Percentiles rank a stretch among this genome's conserved stretches.
phyloP scores from a whole-genome alignment of 2,888 invertebrate species.

The Leptarthrus brevirostris region DNA sequence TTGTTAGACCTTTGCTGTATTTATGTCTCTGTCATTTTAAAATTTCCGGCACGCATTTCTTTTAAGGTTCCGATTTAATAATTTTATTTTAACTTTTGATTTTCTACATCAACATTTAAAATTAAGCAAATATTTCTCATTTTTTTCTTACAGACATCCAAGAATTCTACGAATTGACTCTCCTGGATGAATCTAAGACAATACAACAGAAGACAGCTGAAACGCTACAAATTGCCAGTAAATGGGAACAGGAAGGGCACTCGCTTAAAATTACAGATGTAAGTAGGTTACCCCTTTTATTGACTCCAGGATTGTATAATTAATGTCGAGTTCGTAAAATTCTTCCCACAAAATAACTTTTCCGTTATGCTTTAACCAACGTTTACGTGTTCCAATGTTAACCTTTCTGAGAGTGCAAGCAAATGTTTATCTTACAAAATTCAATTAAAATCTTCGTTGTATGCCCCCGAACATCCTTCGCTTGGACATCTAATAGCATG shows the following conservation, averaged over 20 bases:
- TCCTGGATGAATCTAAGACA: slow-evolving; percentile 94
- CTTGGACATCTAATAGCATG: too few species aligned
- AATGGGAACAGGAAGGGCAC: slow-evolving; percentile 80
- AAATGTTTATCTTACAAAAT: slow-evolving; percentile 27
- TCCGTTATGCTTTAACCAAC: neutral
- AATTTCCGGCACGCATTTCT: too few species aligned
- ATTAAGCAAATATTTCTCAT: too few species aligned
- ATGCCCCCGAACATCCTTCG: neutral
- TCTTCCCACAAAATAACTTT: neutral
- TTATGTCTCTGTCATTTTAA: too few species aligned
- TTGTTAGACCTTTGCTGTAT: too few species aligned
- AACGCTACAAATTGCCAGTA: slow-evolving; percentile 93
- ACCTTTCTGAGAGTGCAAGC: neutral
- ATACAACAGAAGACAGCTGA: slow-evolving; percentile 96
- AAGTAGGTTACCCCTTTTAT: slow-evolving; percentile 57
- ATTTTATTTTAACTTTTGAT: too few species aligned
- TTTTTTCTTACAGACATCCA: slow-evolving; percentile 86
- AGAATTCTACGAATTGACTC: slow-evolving; percentile 97
- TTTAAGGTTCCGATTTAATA: too few species aligned
- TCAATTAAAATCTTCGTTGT: neutral
- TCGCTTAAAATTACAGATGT: slow-evolving; percentile 66
- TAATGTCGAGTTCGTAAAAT: neutral
- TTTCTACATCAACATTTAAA: too few species aligned
- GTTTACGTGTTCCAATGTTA: neutral
- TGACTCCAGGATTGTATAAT: neutral